Percentiles rank a stretch among this genome's conserved stretches.
These are phyloP conservation scores for Nesogale talazaci DNA, from an alignment of 2,113 vertebrate species.

Conservation along the genomic window DNA sequence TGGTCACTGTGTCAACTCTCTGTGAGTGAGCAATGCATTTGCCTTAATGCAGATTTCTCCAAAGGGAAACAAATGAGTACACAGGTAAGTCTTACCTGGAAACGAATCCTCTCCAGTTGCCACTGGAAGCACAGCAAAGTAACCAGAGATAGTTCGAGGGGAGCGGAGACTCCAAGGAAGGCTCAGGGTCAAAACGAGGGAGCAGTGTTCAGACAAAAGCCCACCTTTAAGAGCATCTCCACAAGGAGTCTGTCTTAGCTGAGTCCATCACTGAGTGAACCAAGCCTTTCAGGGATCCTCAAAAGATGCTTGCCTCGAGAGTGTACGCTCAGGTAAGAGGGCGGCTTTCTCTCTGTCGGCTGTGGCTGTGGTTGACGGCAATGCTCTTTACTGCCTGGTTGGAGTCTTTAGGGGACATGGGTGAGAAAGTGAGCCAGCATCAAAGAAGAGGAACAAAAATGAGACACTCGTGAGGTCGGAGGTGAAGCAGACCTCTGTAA, in stretches of 20 bases:
- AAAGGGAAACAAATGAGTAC: neutral
- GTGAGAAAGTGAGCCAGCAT: neutral
- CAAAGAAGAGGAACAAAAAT: neutral
- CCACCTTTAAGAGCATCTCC: neutral
- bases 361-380: neutral
- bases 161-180: neutral
- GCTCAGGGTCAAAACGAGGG: neutral
- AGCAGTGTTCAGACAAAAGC: neutral
- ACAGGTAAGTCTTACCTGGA: neutral
- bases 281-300: neutral
- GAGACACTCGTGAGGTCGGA: neutral
- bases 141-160: neutral
- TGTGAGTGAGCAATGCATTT: too few relatives aligned
- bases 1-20: neutral
- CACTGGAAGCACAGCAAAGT: neutral
- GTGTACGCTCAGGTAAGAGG: neutral
- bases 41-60: neutral
- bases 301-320: neutral
- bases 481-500: neutral
- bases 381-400: neutral
- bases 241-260: neutral
- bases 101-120: neutral
- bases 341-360: neutral
- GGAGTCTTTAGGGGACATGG: neutral
- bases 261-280: neutral